phyloP scores from a whole-genome alignment of 2,797 vertebrate species.

The Sebastes oblongus region DNA sequence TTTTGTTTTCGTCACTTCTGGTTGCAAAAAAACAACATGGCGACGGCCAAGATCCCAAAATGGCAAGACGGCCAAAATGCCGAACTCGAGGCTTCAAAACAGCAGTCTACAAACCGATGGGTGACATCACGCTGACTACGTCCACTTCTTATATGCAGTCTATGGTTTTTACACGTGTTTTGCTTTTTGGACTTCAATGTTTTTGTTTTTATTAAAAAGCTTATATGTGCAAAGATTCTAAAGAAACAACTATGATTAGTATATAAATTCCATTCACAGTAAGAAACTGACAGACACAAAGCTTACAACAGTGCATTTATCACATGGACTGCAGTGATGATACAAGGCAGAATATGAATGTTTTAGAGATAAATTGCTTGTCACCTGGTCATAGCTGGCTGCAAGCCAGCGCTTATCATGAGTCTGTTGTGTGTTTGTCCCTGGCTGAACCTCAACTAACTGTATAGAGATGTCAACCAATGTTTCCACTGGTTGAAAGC shows the following conservation, averaged over 20 bases:
- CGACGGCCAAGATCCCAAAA: too few species aligned
- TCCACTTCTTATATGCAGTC: too few species aligned
- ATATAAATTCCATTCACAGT: slow-evolving; percentile 4
- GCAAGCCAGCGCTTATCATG: neutral
- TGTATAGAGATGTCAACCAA: slow-evolving; percentile 45
- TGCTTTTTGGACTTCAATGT: neutral
- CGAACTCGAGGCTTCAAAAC: too few species aligned
- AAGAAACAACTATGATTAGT: neutral
- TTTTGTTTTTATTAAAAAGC: neutral
- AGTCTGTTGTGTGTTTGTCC: slow-evolving; percentile 40
- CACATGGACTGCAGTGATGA: slow-evolving; percentile 36
- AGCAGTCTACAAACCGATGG: too few species aligned
- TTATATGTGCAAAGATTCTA: neutral
- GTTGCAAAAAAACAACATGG: too few species aligned
- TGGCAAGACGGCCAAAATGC: too few species aligned
- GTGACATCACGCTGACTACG: too few species aligned
- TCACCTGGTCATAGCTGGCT: slow-evolving; percentile 31
- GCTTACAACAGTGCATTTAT: slow-evolving; percentile 29
- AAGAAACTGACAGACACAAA: slow-evolving; percentile 9
- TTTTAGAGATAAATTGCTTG: slow-evolving; percentile 43
- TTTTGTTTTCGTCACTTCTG: too few species aligned
- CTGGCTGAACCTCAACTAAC: slow-evolving; percentile 21
- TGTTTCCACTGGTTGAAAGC: slow-evolving; percentile 35
- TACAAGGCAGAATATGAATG: slow-evolving; percentile 52
- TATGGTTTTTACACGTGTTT: slow-evolving; percentile 9